phyloP scores from a whole-genome alignment of 2,113 vertebrate species.

The Peromyscus californicus region DNA sequence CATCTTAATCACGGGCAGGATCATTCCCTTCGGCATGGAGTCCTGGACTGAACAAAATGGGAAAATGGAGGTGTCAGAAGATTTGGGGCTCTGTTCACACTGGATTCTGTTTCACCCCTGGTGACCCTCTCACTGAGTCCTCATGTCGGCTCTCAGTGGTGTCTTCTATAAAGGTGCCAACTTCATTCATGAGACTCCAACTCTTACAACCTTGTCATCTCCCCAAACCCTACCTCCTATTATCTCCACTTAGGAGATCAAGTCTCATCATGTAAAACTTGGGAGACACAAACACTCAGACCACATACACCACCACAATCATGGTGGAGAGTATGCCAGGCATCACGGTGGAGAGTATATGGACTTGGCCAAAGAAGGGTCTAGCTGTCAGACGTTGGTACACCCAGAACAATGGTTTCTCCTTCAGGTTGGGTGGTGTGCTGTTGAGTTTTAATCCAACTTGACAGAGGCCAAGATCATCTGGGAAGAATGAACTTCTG shows the following conservation, averaged over 20 bases:
- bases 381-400: not conserved
- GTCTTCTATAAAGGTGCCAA: rapidly evolving
- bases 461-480: not conserved
- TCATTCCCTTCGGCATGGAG: not conserved
- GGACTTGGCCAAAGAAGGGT: not conserved
- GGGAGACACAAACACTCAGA: not conserved
- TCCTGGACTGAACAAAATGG: not conserved
- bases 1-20: not conserved
- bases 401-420: rapidly evolving
- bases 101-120: not conserved
- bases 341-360: rapidly evolving
- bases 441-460: not conserved
- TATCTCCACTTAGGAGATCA: no score
- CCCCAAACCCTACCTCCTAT: rapidly evolving
- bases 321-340: rapidly evolving
- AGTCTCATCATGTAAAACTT: not conserved
- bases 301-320: rapidly evolving
- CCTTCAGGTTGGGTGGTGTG: no score
- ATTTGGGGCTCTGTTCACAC: not conserved
- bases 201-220: no score
- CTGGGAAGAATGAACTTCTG: not conserved
- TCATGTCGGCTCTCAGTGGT: not conserved
- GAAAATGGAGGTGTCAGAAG: not conserved
- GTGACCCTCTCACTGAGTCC: no score
- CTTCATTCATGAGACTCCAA: not conserved